Base-by-base conservation (phyloP, 2,888 invertebrate species). In the Melitaea athalia region DNA sequence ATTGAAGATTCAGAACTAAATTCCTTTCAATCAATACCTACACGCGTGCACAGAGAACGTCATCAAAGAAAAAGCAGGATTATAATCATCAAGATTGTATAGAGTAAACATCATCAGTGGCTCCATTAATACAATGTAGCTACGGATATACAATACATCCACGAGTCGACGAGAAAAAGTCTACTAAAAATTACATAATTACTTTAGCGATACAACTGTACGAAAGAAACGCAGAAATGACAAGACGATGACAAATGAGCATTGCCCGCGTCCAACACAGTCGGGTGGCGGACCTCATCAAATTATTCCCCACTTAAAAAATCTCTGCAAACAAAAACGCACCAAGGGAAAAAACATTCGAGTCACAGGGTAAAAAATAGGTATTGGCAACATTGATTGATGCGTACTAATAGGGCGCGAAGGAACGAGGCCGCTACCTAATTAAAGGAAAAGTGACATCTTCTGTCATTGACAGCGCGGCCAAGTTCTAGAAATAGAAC, bases 351-450 rank as follows among this genome's bases (percentile, higher is more conserved):
- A 78, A 91, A 92, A 90, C 83, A 87, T 82, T 85, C 79, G 79
- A 85, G 85, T 85, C 81, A 76, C 80, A 75, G 85, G 85, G 83
- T 88, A 92, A 92, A 92, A 92, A 92, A 91, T 91, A 91, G 88
- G 89, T 92, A 92, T 92, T 92, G 92, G 92, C 92, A 92, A 92
- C 92, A 91, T 92, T 92, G 92, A 92, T 92, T 92, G 92, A 92
- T 92, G 92, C 85, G 86, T 91, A 92, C 92, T 92, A 92, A 92
- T 92, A 92, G 92, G 92, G 89, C 92, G 92, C 89, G 92, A 91
- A 91, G 91, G 85, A 92, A 92, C 88, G 88, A 91, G 88, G 90
- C 89, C 87, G 85, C 82, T 77, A 83, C 85, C 84, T 92, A 92
- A 92, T 92, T 92, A 92, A 88, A 91, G 83, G 85, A 87, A 84